A percentile compares a stretch with the other conserved stretches of the same genome.
Conservation (phyloP, 92 coral and sea anemone species). For the Epizoanthus rinbou region DNA sequence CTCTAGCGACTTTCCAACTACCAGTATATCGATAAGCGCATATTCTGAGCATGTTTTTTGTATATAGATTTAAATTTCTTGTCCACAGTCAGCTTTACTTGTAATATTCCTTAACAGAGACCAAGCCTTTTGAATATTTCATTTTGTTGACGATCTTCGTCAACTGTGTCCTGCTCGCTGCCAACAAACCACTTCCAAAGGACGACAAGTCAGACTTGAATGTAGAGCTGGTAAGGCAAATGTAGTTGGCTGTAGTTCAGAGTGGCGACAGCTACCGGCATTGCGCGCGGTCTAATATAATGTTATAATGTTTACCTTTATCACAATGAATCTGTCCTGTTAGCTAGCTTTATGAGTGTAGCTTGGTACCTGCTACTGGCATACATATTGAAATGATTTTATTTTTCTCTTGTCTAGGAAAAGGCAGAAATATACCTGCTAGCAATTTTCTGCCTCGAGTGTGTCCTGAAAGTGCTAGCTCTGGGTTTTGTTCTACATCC, state of each 20-base stretch:
- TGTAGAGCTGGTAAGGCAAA: conserved; percentile 72
- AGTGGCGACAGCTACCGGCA: conserved; percentile 1
- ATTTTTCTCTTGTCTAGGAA: conserved; percentile 70
- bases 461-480: conserved; percentile 81
- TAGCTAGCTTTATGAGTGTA: conserved; percentile 21
- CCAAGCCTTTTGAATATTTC: conserved; percentile 98
- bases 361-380: conserved; percentile 43
- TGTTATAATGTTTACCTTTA: conserved; percentile 37
- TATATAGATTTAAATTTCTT: neutral
- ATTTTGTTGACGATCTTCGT: conserved; percentile 98
- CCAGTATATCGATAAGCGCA: neutral
- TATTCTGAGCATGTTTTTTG: conserved; percentile 2
- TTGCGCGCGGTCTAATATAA: conserved; percentile 17
- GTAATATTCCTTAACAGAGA: conserved; percentile 87
- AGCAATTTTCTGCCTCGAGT: conserved; percentile 94
- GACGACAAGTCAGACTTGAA: conserved; percentile 88
- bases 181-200: conserved; percentile 88
- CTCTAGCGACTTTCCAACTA: conserved; percentile 14
- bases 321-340: conserved; percentile 2
- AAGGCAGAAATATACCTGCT: conserved; percentile 91
- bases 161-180: conserved; percentile 97
- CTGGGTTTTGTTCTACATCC: conserved; percentile 88
- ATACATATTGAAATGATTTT: conserved; percentile 36
- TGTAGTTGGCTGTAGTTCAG: neutral
- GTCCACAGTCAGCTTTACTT: neutral